Evolutionary conservation across 2,797 vertebrate genomes (phyloP).

Genomic region (Selene dorsalis): DNA sequence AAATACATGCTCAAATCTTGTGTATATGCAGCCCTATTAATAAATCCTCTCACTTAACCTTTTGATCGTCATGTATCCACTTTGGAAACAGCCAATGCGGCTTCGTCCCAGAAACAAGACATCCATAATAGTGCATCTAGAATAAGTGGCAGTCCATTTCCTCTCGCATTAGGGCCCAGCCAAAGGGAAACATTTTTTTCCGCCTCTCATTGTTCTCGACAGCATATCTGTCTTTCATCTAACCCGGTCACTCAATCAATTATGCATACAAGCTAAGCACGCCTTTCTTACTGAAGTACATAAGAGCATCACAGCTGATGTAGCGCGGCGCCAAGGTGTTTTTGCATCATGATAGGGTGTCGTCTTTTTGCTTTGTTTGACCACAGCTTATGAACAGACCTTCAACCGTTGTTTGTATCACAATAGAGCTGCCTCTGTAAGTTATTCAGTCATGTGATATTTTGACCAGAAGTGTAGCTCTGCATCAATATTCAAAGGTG

Average conservation of each 20-base stretch:
- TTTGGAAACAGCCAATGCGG: constrained; percentile 47
- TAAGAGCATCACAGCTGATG: constrained; percentile 44
- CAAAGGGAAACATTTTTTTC: constrained; percentile 59
- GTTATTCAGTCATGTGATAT: background rate
- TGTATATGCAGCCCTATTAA: constrained; percentile 52
- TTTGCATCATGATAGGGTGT: constrained; percentile 27
- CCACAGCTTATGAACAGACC: background rate
- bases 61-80: constrained; percentile 47
- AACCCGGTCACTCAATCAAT: constrained; percentile 68
- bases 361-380: constrained; percentile 5
- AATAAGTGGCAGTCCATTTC: constrained; percentile 81
- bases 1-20: constrained; percentile 44
- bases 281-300: constrained; percentile 65
- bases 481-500: constrained; percentile 1
- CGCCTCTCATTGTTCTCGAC: constrained; percentile 63
- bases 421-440: background rate
- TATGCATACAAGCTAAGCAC: constrained; percentile 74
- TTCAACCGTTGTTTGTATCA: background rate
- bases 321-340: constrained; percentile 48
- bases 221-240: constrained; percentile 72
- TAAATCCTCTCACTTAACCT: constrained; percentile 51
- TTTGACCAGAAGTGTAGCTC: background rate
- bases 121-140: constrained; percentile 67
- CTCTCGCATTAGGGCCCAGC: constrained; percentile 71
- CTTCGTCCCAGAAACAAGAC: constrained; percentile 57